These are phyloP conservation scores for Allobates femoralis DNA, from an alignment of 2,797 vertebrate species.

Conservation along the genomic window DNA sequence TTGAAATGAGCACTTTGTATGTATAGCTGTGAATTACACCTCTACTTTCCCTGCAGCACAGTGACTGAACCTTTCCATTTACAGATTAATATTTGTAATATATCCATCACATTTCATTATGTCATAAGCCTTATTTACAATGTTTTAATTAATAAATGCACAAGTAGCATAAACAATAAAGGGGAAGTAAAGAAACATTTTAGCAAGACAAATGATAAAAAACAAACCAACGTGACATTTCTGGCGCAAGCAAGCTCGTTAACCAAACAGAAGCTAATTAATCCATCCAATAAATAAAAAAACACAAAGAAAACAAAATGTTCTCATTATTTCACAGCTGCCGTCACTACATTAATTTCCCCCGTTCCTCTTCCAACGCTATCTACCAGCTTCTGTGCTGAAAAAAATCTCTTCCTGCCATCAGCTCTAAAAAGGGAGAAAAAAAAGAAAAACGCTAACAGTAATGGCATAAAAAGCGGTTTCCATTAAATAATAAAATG, in stretches of 20 bases:
- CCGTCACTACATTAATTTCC: conserved; percentile 61
- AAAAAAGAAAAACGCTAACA: conserved; percentile 41
- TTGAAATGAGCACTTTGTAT: conserved; percentile 18
- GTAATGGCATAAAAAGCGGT: conserved; percentile 60
- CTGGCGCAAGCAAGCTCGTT: conserved; percentile 60
- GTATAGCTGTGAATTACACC: conserved; percentile 39
- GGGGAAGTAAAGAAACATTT: conserved; percentile 58
- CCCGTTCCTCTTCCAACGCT: conserved; percentile 55
- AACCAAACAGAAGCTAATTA: conserved; percentile 65
- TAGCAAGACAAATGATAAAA: conserved; percentile 58
- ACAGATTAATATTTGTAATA: conserved; percentile 58
- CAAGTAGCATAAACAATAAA: conserved; percentile 40
- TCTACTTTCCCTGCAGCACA: conserved; percentile 42
- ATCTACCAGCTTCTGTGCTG: conserved; percentile 53
- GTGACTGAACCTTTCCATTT: conserved; percentile 47
- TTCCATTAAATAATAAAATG: conserved; percentile 64
- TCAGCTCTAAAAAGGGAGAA: conserved; percentile 42
- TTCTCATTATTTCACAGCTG: conserved; percentile 65
- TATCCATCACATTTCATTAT: conserved; percentile 61
- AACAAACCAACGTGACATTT: conserved; percentile 63
- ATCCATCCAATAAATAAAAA: conserved; percentile 62
- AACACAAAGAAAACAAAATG: conserved; percentile 64
- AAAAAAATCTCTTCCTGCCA: conserved; percentile 58
- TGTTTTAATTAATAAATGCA: conserved; percentile 60
- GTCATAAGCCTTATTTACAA: conserved; percentile 59